Evolutionary conservation across 2,888 invertebrate genomes (phyloP), one percentile per base, ranked within the genome.

Genomic region (Heliconius charithonia): DNA sequence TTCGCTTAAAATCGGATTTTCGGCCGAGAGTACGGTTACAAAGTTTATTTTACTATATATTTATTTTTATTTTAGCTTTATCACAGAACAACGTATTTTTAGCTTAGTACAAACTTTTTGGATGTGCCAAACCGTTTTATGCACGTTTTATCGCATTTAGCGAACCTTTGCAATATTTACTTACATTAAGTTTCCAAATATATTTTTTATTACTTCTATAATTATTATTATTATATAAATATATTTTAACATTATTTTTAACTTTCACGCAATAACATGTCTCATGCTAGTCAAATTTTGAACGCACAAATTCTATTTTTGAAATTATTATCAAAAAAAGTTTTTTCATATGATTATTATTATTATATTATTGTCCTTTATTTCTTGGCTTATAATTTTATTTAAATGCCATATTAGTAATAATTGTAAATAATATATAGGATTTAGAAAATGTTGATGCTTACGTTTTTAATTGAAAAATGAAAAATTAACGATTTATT

Each of bases 251-350:
- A 81, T 84, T 84, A 85, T 85, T 86, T 85, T 81, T 82, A 82
- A 79, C 89, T 89, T 92, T 93, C 92, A 90, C 89, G 94, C 94
- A 95, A 95, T 95, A 94, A 93, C 92, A 93, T 91, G 87, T 92
- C 93, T 93, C 91, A 94, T 94, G 93, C 94, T 95, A 95, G 94
- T 95, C 94, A 95, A 89, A 90, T 92, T 85, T 89, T 89, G 89
- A 92, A 91, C 93, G 94, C 94, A 93, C 94, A 93, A 93, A 88
- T 77, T 90, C 88, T 88, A 91, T 88, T 89, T 87, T 89, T 86
- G 87, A 84, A 86, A 85, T 81, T 84, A 84, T 87, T 85, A 83
- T 84, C 81, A 82, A 86, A 87, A n/a, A 87, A 80, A 73, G 79
- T 85, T 84, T 83, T 80, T 83, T 84, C 73, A 85, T 85, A 85